phyloP scores from a whole-genome alignment of 2,113 vertebrate genomes.

The Epinephelus fuscoguttatus region DNA sequence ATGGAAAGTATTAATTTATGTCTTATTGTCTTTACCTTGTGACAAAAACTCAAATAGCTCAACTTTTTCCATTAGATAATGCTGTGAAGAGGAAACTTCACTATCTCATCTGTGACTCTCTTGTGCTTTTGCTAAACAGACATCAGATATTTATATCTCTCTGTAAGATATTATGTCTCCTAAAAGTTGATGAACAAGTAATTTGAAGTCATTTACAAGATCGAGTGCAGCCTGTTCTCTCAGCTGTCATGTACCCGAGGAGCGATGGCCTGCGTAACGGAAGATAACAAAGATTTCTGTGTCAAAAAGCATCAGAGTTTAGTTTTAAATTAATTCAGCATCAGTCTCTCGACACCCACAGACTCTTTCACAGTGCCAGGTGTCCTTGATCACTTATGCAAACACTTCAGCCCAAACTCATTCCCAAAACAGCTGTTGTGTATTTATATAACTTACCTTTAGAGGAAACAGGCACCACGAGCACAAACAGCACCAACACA shows the following conservation, averaged over 20 bases:
- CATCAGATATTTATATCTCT: neutral
- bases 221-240: neutral
- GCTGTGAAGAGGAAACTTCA: neutral
- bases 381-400: neutral
- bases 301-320: neutral
- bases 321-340: neutral
- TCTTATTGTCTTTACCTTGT: neutral
- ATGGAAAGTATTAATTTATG: slow-evolving; percentile 19
- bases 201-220: neutral
- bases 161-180: neutral
- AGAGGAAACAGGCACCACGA: slow-evolving; percentile 50
- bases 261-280: neutral
- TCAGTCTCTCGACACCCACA: neutral
- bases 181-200: neutral
- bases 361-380: neutral
- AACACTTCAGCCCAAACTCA: neutral
- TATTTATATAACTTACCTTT: slow-evolving; percentile 47
- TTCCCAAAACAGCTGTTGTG: neutral
- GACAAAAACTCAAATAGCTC: neutral
- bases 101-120: neutral
- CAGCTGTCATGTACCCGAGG: fast-evolving
- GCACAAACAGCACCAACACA: slow-evolving; percentile 41
- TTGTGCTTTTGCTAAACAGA: neutral
- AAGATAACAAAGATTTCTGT: neutral
- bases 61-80: slow-evolving; percentile 10